Evolutionary conservation across 2,888 invertebrate genomes (phyloP).

Genomic region (Atrina japonica): DNA sequence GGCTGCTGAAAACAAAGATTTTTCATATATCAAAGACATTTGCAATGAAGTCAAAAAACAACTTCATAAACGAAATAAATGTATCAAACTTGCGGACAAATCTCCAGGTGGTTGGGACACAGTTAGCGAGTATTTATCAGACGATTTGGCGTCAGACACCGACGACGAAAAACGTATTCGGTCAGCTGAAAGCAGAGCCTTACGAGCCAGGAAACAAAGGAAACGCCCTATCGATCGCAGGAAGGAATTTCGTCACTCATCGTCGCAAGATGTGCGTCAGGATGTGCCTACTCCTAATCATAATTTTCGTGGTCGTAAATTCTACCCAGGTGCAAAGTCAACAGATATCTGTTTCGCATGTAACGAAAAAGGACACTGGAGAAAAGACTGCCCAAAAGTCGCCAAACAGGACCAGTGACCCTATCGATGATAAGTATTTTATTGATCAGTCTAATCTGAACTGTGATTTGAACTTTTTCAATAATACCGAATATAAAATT

Average conservation of each 20-base stretch:
- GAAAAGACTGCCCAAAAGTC: not conserved
- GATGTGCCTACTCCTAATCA: not conserved
- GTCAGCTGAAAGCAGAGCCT: conserved; percentile 8
- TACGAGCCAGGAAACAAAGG: conserved; percentile 2
- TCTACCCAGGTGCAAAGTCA: not conserved
- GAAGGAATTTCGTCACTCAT: not conserved
- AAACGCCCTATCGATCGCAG: not conserved
- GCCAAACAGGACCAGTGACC: not conserved
- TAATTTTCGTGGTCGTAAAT: not conserved
- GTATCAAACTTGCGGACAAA: conserved; percentile 26
- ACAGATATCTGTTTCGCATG: conserved; percentile 25
- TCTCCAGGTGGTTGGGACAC: conserved; percentile 25
- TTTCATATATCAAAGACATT: conserved; percentile 1
- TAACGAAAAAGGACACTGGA: conserved; percentile 29
- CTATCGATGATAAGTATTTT: conserved; percentile 31
- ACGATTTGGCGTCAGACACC: conserved; percentile 26
- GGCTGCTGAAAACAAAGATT: not conserved
- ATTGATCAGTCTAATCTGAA: not conserved
- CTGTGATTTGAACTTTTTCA: not conserved
- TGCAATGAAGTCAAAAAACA: not conserved
- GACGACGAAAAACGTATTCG: conserved; percentile 19
- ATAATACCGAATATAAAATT: not conserved
- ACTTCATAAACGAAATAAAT: conserved; percentile 15
- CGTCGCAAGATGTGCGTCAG: no score
- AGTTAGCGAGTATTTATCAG: conserved; percentile 30